These are phyloP conservation scores for Pardosa pseudoannulata DNA, from an alignment of 2,888 invertebrate genomes.

Conservation along the genomic window DNA sequence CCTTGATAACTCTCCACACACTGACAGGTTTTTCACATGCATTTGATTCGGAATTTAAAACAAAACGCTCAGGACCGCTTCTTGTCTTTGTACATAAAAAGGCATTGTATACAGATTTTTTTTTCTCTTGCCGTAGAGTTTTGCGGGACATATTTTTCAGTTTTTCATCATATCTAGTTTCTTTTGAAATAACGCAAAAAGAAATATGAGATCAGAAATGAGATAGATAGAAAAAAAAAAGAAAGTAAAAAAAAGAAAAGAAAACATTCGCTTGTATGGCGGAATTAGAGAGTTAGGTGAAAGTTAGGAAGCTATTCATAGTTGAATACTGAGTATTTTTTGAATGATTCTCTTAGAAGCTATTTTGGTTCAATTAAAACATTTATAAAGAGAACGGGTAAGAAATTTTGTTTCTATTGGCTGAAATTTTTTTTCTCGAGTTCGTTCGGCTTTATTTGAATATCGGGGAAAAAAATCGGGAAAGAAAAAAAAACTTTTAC, in stretches of 20 bases:
- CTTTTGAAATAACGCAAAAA: slow-evolving; percentile 3
- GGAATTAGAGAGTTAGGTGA: neutral
- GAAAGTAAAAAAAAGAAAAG: neutral
- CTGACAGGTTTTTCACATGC: neutral
- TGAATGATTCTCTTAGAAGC: neutral
- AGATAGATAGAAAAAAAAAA: neutral
- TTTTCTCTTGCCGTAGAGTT: slow-evolving; percentile 24
- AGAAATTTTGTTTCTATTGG: no score
- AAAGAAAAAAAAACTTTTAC: neutral
- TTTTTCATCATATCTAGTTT: slow-evolving; percentile 6
- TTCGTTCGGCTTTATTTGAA: neutral
- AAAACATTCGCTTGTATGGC: neutral
- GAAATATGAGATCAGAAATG: neutral
- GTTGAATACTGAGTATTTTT: neutral
- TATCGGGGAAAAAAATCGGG: neutral
- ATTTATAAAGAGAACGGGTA: neutral
- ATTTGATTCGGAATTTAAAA: slow-evolving; percentile 49
- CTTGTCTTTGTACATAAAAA: slow-evolving; percentile 55
- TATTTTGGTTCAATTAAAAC: slow-evolving; percentile 1
- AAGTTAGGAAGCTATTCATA: neutral
- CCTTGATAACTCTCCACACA: neutral
- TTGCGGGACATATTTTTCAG: neutral
- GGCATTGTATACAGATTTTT: slow-evolving; percentile 13
- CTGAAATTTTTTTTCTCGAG: neutral
- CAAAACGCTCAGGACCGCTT: slow-evolving; percentile 45